Conservation (phyloP, 2,797 vertebrate genomes). For the Pachyuromys duprasi region DNA sequence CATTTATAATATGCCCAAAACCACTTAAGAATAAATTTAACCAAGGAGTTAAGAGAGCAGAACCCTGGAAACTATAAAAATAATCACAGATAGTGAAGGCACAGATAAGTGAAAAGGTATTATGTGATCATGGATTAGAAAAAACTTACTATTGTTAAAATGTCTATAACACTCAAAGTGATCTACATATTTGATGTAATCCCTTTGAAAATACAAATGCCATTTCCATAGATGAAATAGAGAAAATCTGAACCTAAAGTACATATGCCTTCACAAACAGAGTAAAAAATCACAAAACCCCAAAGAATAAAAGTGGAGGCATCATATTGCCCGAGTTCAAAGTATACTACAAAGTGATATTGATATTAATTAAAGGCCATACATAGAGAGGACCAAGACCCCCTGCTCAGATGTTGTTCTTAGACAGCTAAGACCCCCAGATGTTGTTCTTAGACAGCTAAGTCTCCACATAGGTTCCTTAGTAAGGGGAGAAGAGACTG, state of each 20-base stretch:
- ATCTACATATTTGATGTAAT: background rate
- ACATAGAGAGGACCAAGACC: too few relatives aligned
- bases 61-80: background rate
- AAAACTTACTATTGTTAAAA: background rate
- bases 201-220: background rate
- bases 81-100: background rate
- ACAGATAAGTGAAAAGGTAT: background rate
- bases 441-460: too few relatives aligned
- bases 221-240: background rate
- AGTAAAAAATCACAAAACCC: background rate
- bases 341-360: background rate
- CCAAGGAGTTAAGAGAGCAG: background rate
- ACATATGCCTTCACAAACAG: background rate
- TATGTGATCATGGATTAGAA: background rate
- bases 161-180: background rate
- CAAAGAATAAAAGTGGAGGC: background rate
- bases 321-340: background rate
- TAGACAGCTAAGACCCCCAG: too few relatives aligned
- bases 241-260: background rate
- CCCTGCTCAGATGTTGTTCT: too few relatives aligned
- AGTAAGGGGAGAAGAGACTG: too few relatives aligned
- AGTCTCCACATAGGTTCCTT: too few relatives aligned
- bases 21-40: background rate
- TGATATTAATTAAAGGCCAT: background rate
- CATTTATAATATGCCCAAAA: background rate